Evolutionary conservation across 2,797 vertebrate genomes (phyloP).

Genomic region (Tolypeutes matacus): DNA sequence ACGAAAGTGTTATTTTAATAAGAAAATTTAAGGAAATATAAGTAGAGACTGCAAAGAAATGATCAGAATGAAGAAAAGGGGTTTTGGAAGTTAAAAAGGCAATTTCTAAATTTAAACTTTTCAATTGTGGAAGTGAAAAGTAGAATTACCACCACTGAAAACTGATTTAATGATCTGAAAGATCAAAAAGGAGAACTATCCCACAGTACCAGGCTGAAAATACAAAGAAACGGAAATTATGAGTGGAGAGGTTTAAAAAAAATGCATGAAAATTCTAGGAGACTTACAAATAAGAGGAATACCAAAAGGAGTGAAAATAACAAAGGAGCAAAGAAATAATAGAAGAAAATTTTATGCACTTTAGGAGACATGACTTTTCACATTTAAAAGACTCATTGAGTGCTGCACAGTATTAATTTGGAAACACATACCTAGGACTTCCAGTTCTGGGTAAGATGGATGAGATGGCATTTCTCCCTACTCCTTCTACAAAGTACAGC

Average conservation of each 20-base stretch:
- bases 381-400: slow-evolving; percentile 27
- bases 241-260: not conserved
- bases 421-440: slow-evolving; percentile 29
- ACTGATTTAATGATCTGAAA: slow-evolving; percentile 45
- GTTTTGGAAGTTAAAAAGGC: not conserved
- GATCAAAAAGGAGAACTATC: slow-evolving; percentile 25
- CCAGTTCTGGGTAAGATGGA: not conserved
- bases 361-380: slow-evolving; percentile 36
- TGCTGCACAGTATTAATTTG: not conserved
- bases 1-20: not conserved
- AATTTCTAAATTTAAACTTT: slow-evolving; percentile 55
- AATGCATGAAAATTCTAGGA: not conserved
- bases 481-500: not conserved
- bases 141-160: slow-evolving; percentile 14
- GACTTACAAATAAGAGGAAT: not conserved
- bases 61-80: not conserved
- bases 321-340: not conserved
- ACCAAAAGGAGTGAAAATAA: slow-evolving; percentile 23
- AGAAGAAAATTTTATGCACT: not conserved
- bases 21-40: slow-evolving; percentile 29
- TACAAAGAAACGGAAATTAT: slow-evolving; percentile 21
- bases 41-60: not conserved
- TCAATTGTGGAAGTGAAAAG: slow-evolving; percentile 43
- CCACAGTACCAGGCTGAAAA: not conserved
- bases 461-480: not conserved